Evolutionary conservation across 1,140 invertebrate species (phyloP).

Genomic region (Olivierus martensii): DNA sequence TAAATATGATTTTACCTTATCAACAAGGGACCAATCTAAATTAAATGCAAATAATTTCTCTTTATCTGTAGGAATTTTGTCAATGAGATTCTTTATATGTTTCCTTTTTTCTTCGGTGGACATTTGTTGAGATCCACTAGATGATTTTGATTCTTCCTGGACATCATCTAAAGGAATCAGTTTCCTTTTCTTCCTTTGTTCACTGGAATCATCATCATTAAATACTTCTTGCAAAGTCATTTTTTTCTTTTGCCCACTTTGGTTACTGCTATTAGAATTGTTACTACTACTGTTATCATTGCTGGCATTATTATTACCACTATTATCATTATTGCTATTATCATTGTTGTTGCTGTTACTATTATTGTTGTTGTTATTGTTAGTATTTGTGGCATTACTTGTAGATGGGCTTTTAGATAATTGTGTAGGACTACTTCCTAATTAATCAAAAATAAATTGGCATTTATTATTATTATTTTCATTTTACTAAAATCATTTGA

Average conservation of each 20-base stretch:
- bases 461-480: no score
- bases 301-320: not conserved
- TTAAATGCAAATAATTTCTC: constrained; percentile 86
- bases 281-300: not conserved
- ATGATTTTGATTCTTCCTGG: constrained; percentile 4
- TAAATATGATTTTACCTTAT: constrained; percentile 57
- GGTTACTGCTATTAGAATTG: constrained; percentile 4
- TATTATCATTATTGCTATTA: not conserved
- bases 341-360: not conserved
- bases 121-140: constrained; percentile 5
- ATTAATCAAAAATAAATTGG: not conserved
- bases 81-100: constrained; percentile 91
- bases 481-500: no score
- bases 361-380: not conserved
- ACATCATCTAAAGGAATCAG: constrained; percentile 51
- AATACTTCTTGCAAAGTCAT: constrained; percentile 78
- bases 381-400: not conserved
- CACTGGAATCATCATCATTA: constrained; percentile 68
- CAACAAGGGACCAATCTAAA: constrained; percentile 79
- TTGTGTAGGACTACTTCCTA: constrained; percentile 12
- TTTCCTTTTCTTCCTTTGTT: constrained; percentile 54
- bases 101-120: constrained; percentile 76
- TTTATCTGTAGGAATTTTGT: constrained; percentile 96
- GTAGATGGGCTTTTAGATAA: constrained; percentile 4
- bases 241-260: constrained; percentile 44